Base-by-base conservation (phyloP, 2,888 invertebrate species). In the Idaea straminata region DNA sequence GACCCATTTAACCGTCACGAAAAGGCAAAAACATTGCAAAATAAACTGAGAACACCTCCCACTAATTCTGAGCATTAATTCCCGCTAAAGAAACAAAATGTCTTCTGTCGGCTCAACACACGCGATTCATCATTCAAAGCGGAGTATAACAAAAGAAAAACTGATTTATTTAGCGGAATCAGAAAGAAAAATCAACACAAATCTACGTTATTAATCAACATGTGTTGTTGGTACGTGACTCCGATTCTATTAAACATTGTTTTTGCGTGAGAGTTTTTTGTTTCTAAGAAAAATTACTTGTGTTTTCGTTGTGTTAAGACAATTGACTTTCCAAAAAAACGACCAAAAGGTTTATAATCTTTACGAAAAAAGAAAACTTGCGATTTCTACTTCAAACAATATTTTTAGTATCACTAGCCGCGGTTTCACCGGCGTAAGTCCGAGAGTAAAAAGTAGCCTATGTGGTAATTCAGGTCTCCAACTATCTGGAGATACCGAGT, bases 71-170 rank as follows among this genome's bases (percentile, higher is more conserved):
- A 6, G 58, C 58, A 58, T 58, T 58, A 58, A 58, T 58, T 58
- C 35, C 60, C 59, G 64, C 62, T 60, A 62, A 62, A 62, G 69
- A 68, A 73, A 72, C 69, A 69, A 69, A 71, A 70, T 67, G 67
- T 68, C 38, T 60, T 57, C 62, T 34, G 16, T 15, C 65, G 60
- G 60, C 65, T 63, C 59, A 62, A 57, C 47, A 47, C 66, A 66
- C 63, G 68, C 73, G 59, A 74, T 72, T 67, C 64, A 71, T 73
- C 72, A 73, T 73, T 67, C 67, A 66, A 59, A 63, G 35, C 59
- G 25, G 34, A 25, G 16, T 47, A 13, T 47, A 65, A 70, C 66
- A 68, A 69, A 66, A 67, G 66, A 60, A 64, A 64, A 61, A 61
- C 63, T 70, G 69, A 69, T 72, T 69, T 68, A 72, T 73, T 69